phyloP scores from a whole-genome alignment of 1,140 invertebrate genomes.

The Pogonomyrmex barbatus region DNA sequence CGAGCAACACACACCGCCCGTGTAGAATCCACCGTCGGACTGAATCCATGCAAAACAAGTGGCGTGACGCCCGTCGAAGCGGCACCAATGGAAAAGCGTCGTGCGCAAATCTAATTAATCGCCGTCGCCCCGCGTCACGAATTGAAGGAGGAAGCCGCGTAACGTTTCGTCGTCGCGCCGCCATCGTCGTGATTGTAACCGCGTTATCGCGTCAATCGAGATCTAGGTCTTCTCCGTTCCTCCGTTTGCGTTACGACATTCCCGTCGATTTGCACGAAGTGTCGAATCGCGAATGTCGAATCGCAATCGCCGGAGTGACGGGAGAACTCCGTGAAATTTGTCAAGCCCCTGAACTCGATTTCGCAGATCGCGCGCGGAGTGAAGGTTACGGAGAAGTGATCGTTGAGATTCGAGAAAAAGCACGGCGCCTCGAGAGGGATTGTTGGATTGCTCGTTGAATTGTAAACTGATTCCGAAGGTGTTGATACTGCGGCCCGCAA shows the following conservation, averaged over 20 bases:
- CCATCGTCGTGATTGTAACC: background rate
- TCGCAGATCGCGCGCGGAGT: slow-evolving; percentile 7
- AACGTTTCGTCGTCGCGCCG: slow-evolving; percentile 28
- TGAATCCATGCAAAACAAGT: slow-evolving; percentile 10
- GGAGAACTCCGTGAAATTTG: background rate
- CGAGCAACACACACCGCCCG: background rate
- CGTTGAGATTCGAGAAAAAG: background rate
- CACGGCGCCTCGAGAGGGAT: background rate
- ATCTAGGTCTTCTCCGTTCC: background rate
- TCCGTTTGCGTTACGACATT: slow-evolving; percentile 44
- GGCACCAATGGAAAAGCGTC: slow-evolving; percentile 18
- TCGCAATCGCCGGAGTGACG: slow-evolving; percentile 30
- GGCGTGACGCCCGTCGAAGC: background rate
- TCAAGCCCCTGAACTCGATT: background rate
- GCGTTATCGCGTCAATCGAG: slow-evolving; percentile 17
- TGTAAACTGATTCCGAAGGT: slow-evolving; percentile 28
- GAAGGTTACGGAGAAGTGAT: background rate
- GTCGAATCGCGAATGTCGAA: slow-evolving; percentile 17
- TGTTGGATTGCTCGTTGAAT: background rate
- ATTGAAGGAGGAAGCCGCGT: slow-evolving; percentile 51
- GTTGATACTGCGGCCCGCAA: slow-evolving; percentile 12
- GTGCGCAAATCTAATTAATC: slow-evolving; percentile 51
- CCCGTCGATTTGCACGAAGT: slow-evolving; percentile 3
- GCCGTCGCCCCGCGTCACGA: background rate
- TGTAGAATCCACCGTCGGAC: background rate